Conservation (phyloP, 2,113 vertebrate genomes). For the Chrysochloris asiatica region DNA sequence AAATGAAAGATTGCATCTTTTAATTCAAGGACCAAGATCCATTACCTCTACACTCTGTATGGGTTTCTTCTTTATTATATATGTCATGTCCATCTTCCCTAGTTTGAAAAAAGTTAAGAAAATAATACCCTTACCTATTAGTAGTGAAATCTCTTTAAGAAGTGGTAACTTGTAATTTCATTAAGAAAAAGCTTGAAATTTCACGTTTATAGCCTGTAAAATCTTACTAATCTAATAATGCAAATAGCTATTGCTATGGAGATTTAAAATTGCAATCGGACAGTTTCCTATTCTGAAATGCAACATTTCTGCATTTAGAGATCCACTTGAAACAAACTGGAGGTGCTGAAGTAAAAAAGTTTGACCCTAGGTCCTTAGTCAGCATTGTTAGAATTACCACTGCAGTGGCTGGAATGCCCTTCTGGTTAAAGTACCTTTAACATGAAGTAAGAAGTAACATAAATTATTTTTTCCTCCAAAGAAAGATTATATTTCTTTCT, state of each 20-base stretch:
- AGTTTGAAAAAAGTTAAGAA: neutral
- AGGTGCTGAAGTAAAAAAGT: slow-evolving; percentile 14
- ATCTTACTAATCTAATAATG: slow-evolving; percentile 32
- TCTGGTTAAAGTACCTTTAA: slow-evolving; percentile 32
- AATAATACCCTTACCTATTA: neutral
- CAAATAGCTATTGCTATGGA: slow-evolving; percentile 5
- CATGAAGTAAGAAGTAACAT: slow-evolving; percentile 55
- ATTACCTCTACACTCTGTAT: neutral
- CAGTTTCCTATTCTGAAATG: neutral
- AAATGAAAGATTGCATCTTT: neutral
- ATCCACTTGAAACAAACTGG: slow-evolving; percentile 40
- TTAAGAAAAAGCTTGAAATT: neutral
- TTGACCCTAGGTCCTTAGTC: slow-evolving; percentile 23
- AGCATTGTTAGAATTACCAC: neutral
- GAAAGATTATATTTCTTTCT: neutral
- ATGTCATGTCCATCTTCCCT: neutral
- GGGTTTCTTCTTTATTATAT: neutral
- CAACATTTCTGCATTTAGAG: slow-evolving; percentile 40
- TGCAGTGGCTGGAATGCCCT: neutral
- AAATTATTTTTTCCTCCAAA: neutral
- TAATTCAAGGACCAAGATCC: neutral
- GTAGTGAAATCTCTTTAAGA: neutral
- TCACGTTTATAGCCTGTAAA: slow-evolving; percentile 19
- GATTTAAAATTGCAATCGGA: slow-evolving; percentile 46
- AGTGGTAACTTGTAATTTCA: slow-evolving; percentile 17